phyloP scores from a whole-genome alignment of 1,140 invertebrate species.

The Halesus radiatus region DNA sequence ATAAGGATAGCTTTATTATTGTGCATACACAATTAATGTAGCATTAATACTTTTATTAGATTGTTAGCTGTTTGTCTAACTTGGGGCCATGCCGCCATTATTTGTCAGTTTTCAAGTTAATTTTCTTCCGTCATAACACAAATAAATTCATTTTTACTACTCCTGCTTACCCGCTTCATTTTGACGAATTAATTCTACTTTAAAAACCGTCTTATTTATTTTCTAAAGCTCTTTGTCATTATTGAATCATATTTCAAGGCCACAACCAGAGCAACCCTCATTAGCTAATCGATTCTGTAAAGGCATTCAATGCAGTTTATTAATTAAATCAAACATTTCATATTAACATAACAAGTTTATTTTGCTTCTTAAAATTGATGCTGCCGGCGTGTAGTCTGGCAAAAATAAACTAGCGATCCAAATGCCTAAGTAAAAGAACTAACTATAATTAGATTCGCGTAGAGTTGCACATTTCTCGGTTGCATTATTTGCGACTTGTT shows the following conservation, averaged over 20 bases:
- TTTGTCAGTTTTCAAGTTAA: not conserved
- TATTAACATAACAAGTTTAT: too few species aligned
- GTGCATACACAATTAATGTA: not conserved
- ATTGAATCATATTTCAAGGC: conserved; percentile 10
- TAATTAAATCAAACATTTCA: too few species aligned
- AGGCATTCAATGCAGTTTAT: too few species aligned
- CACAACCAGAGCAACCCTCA: not conserved
- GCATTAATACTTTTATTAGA: not conserved
- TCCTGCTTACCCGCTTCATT: too few species aligned
- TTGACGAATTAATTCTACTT: too few species aligned
- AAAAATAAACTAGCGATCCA: conserved; percentile 5
- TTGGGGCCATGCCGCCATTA: conserved; percentile 15
- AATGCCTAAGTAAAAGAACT: not conserved
- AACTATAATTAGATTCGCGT: conserved; percentile 33
- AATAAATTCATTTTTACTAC: too few species aligned
- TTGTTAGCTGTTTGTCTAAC: not conserved
- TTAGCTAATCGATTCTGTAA: not conserved
- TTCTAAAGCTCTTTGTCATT: too few species aligned
- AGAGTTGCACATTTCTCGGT: conserved; percentile 28
- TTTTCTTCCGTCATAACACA: too few species aligned
- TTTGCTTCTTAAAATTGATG: conserved; percentile 12
- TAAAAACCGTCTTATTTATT: too few species aligned
- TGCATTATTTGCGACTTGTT: conserved; percentile 2
- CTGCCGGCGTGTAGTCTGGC: not conserved
- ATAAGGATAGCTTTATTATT: too few species aligned